Evolutionary conservation across 37 sponge, comb jelly and placozoan species (phyloP).

Genomic region (Tethya wilhelma): DNA sequence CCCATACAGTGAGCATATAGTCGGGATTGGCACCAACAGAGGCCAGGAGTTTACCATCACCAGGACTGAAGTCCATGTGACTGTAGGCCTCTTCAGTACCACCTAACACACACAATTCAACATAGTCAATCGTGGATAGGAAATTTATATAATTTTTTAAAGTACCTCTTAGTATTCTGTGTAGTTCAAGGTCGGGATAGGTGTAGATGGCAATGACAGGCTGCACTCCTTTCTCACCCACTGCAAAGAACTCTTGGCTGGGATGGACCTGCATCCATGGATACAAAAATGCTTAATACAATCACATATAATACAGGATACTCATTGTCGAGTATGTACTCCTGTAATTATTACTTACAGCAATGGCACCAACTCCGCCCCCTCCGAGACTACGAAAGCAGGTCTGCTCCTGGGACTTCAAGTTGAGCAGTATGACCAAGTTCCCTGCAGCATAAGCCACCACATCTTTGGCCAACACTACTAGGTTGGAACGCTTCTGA

Average conservation of each 20-base stretch:
- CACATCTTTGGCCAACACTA: conserved; percentile 70
- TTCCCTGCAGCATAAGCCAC: conserved; percentile 93
- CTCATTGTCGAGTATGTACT: neutral
- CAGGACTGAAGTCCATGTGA: conserved; percentile 75
- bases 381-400: conserved; percentile 87
- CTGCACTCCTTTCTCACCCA: conserved; percentile 91
- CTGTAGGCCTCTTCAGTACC: conserved; percentile 74
- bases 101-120: conserved; percentile 5
- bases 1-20: conserved; percentile 99
- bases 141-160: neutral
- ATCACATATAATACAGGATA: neutral
- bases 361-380: conserved; percentile 91
- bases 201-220: conserved; percentile 90
- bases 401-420: conserved; percentile 67
- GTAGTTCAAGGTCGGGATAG: conserved; percentile 85
- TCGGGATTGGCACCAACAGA: conserved; percentile 94
- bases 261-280: conserved; percentile 82
- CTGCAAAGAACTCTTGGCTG: conserved; percentile 85
- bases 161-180: conserved; percentile 75
- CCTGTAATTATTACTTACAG: conserved; percentile 71
- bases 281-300: neutral
- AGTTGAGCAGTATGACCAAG: conserved; percentile 77
- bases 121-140: neutral
- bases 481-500: conserved; percentile 87
- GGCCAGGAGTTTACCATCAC: conserved; percentile 87